Percentiles rank a stretch among this genome's conserved stretches.
These are phyloP conservation scores for Gopherus evgoodei DNA, from an alignment of 2,113 vertebrate genomes.

Conservation along the genomic window DNA sequence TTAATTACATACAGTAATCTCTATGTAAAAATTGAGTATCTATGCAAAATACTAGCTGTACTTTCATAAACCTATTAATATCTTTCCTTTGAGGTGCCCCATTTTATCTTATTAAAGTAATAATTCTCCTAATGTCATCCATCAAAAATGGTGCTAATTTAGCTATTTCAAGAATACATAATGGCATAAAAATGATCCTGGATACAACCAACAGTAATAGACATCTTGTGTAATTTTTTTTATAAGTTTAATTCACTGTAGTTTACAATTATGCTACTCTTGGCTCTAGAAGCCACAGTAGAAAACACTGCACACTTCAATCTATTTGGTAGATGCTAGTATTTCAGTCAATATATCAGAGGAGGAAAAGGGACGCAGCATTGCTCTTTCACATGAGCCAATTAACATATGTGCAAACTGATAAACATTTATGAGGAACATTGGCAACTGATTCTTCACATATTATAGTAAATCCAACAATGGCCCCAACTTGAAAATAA, in stretches of 20 bases:
- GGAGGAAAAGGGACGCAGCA: not conserved
- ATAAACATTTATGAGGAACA: not conserved
- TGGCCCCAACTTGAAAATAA: not conserved
- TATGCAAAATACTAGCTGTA: not conserved
- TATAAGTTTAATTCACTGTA: not conserved
- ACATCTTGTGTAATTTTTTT: not conserved
- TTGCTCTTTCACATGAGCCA: not conserved
- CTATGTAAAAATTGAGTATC: not conserved
- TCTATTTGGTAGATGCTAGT: not conserved
- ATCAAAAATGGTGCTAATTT: not conserved
- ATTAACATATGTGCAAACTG: not conserved
- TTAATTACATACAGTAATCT: not conserved
- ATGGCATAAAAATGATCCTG: not conserved
- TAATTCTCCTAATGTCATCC: constrained; percentile 20
- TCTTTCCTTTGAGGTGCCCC: constrained; percentile 11
- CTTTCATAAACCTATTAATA: constrained; percentile 25
- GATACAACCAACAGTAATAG: constrained; percentile 9
- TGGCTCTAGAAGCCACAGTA: not conserved
- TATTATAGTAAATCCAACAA: not conserved
- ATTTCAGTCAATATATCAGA: not conserved
- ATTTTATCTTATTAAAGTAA: constrained; percentile 23
- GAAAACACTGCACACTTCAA: not conserved
- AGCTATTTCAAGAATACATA: constrained; percentile 29
- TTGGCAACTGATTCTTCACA: not conserved
- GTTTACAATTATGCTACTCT: not conserved